A percentile compares a stretch with the other conserved stretches of the same genome.
These are phyloP conservation scores for Etheostoma perlongum DNA, from an alignment of 2,797 vertebrate genomes.

Conservation along the genomic window DNA sequence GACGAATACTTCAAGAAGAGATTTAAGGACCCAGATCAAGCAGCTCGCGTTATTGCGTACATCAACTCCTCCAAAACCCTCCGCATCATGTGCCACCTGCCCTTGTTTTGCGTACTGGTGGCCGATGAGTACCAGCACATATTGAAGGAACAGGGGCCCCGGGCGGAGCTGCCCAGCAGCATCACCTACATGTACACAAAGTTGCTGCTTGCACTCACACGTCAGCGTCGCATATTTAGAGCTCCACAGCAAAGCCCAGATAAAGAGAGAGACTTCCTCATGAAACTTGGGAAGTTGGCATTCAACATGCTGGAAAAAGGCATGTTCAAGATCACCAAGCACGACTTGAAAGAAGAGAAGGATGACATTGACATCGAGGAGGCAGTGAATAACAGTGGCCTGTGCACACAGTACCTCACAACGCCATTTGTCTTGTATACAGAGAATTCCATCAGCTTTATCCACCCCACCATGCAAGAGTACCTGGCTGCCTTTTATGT, in stretches of 20 bases:
- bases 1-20: slow-evolving; percentile 80
- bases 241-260: slow-evolving; percentile 7
- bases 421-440: slow-evolving; percentile 61
- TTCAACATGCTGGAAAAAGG: slow-evolving; percentile 72
- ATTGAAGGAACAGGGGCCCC: slow-evolving; percentile 38
- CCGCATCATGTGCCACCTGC: slow-evolving; percentile 85
- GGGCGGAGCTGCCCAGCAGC: slow-evolving; percentile 61
- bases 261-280: slow-evolving; percentile 66
- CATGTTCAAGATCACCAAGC: slow-evolving; percentile 52
- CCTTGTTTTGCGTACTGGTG: slow-evolving; percentile 78
- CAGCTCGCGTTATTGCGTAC: slow-evolving; percentile 68
- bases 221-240: slow-evolving; percentile 34
- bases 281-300: slow-evolving; percentile 78
- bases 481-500: slow-evolving; percentile 83
- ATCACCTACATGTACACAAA: slow-evolving; percentile 82
- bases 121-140: slow-evolving; percentile 59
- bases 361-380: slow-evolving; percentile 16
- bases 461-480: slow-evolving; percentile 85
- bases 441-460: slow-evolving; percentile 74
- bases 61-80: slow-evolving; percentile 76
- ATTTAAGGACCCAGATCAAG: slow-evolving; percentile 70
- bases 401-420: slow-evolving; percentile 72
- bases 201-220: slow-evolving; percentile 69
- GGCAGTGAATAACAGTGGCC: slow-evolving; percentile 66
- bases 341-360: slow-evolving; percentile 47